Percentiles rank a stretch among this genome's conserved stretches.
Evolutionary conservation across 1,140 invertebrate species (phyloP).

Genomic region (Sycophaga agraensis): DNA sequence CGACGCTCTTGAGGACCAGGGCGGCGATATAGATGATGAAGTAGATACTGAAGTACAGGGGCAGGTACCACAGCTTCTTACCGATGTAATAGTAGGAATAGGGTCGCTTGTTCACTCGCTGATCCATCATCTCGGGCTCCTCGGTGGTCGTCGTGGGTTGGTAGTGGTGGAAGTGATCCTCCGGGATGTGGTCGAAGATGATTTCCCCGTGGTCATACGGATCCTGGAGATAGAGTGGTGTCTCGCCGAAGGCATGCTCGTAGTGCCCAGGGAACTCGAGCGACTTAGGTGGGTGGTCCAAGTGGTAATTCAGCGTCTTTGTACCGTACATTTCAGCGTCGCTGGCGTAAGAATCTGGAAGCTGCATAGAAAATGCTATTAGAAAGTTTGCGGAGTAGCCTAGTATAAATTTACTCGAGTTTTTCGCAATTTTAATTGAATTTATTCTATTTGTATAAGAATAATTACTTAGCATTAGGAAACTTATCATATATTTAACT

Average conservation of each 20-base stretch:
- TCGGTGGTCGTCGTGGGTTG: constrained; percentile 47
- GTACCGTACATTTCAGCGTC: constrained; percentile 27
- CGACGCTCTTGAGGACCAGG: constrained; percentile 75
- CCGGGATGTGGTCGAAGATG: constrained; percentile 48
- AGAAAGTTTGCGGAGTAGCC: no score
- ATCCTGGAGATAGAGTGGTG: constrained; percentile 48
- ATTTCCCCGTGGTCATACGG: constrained; percentile 53
- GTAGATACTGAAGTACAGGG: constrained; percentile 81
- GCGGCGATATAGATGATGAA: constrained; percentile 79
- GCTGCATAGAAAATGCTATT: no score
- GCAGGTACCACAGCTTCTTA: constrained; percentile 79
- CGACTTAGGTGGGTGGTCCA: constrained; percentile 37
- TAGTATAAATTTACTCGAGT: no score
- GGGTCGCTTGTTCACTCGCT: constrained; percentile 67
- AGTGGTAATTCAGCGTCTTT: constrained; percentile 21
- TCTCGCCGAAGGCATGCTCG: constrained; percentile 28
- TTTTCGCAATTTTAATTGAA: no score
- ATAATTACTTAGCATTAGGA: no score
- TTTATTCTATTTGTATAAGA: neutral
- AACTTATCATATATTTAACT: constrained; percentile 26
- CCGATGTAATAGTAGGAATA: constrained; percentile 83
- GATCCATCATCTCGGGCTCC: constrained; percentile 63
- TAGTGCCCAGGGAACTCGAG: constrained; percentile 35
- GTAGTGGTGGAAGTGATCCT: constrained; percentile 54
- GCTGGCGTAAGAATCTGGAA: constrained; percentile 25